Evolutionary conservation across 2,888 invertebrate species (phyloP), one percentile per base, ranked within the genome.

Genomic region (Philonicus albiceps): DNA sequence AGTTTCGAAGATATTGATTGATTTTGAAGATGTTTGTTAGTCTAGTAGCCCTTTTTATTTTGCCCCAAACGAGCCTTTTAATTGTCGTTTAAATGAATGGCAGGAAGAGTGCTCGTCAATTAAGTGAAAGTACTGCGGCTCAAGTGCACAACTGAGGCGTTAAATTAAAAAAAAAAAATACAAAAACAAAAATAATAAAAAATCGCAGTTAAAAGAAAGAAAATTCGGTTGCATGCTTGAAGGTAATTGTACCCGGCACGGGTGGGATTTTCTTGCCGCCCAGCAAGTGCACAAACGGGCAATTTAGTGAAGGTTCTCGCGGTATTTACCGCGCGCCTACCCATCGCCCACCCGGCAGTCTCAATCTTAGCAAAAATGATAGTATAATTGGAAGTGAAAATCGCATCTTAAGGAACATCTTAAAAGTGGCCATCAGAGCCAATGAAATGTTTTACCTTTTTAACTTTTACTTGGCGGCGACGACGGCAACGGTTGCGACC

Each of bases 381-480:
- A 81, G n/a, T n/a, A 64, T 55, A 81, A 81, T 81, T 81, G 81
- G 7, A 19, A 55, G 55, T 55, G 31, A 81, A 81, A 49, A 81
- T 30, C 31, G 19, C 8, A 43, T 43, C 19, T 13, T 19, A 31
- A 81, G 34, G 43, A 80, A 49, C n/a, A 19, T 11, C 40, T 76
- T 5, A 81, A 64, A 34, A 49, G 40, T 37, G 55, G n/a, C 64
- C 16, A 34, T 80, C 49, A 80, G 43, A 80, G 6, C 40, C 53
- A 80, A 49, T 53, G 53, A 53, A n/a, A 53, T 4, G 30, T 34
- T 72, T 80, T 80, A 8, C 27, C 72, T 84, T 84, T 64, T 84
- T 85, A 73, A 73, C 73, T 73, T 64, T 85, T 73, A 73, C 72
- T 85, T 27, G 13, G 37, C 37, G n/a, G 19, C 53, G 19, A n/a